Conservation (phyloP, 2,113 vertebrate species). For the Halcyon senegalensis region DNA sequence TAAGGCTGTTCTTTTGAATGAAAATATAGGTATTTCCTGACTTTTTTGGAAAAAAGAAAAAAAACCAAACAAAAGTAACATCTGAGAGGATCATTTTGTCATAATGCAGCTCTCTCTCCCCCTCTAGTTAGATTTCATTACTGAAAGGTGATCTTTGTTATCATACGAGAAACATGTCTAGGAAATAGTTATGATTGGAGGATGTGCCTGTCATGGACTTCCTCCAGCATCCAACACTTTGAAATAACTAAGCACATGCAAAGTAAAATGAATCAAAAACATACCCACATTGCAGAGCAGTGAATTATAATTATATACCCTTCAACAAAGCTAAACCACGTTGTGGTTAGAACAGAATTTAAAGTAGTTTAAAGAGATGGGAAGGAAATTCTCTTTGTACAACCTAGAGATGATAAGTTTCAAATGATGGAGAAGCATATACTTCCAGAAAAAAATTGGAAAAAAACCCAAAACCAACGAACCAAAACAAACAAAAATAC, state of each 20-base stretch:
- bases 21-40: background rate
- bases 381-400: background rate
- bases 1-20: background rate
- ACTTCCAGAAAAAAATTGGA: background rate
- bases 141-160: background rate
- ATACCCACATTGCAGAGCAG: background rate
- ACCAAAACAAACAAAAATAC: background rate
- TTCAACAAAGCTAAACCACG: background rate
- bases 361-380: background rate
- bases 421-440: background rate
- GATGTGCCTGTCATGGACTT: background rate
- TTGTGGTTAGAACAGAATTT: background rate
- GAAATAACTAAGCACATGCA: background rate
- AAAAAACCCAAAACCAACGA: background rate
- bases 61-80: too few species aligned
- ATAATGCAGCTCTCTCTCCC: background rate
- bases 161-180: background rate
- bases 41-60: background rate
- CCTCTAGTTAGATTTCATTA: background rate
- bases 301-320: rapidly evolving
- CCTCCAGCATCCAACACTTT: background rate
- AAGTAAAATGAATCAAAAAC: background rate
- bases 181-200: background rate
- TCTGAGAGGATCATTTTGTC: background rate
- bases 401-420: background rate